Percentiles rank a stretch among this genome's conserved stretches.
Conservation (phyloP, 1,140 invertebrate genomes). For the Onthophagus taurus region DNA sequence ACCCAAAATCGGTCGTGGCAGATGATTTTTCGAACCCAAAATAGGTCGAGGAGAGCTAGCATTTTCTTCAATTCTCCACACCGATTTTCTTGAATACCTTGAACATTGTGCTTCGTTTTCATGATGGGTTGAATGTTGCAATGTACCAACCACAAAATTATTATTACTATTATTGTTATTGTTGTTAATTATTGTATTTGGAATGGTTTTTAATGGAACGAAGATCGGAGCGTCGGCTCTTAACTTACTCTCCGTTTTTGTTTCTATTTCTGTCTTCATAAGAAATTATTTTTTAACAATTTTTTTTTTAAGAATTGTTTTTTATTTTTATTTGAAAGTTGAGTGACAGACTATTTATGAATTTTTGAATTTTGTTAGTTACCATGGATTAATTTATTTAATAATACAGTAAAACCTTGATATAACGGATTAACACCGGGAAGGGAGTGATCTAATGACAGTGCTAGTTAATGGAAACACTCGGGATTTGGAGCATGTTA, state of each 20-base stretch:
- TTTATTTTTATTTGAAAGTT: no score
- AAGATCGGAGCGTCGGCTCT: slow-evolving; percentile 25
- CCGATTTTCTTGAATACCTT: slow-evolving; percentile 29
- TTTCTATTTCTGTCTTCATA: slow-evolving; percentile 16
- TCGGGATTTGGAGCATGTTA: no score
- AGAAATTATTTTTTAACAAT: no score
- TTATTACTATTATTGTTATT: no score
- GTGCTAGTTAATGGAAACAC: no score
- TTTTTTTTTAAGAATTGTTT: no score
- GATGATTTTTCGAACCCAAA: slow-evolving; percentile 25
- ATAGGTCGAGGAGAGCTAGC: slow-evolving; percentile 27
- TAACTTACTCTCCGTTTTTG: slow-evolving; percentile 19
- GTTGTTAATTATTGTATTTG: slow-evolving; percentile 4
- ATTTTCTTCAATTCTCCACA: slow-evolving; percentile 15
- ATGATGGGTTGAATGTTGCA: slow-evolving; percentile 1
- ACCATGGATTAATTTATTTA: no score
- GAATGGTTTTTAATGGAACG: slow-evolving; percentile 19
- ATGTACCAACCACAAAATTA: slow-evolving; percentile 7
- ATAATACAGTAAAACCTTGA: no score
- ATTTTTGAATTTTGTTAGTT: no score
- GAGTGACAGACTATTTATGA: no score
- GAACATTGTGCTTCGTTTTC: slow-evolving; percentile 23
- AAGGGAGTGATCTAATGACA: no score
- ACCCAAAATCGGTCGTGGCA: slow-evolving; percentile 29
- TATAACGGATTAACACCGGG: no score